Percentiles rank a stretch among this genome's conserved stretches.
Conservation (phyloP, 2,888 invertebrate genomes). For the Lepidochrysops patricia region DNA sequence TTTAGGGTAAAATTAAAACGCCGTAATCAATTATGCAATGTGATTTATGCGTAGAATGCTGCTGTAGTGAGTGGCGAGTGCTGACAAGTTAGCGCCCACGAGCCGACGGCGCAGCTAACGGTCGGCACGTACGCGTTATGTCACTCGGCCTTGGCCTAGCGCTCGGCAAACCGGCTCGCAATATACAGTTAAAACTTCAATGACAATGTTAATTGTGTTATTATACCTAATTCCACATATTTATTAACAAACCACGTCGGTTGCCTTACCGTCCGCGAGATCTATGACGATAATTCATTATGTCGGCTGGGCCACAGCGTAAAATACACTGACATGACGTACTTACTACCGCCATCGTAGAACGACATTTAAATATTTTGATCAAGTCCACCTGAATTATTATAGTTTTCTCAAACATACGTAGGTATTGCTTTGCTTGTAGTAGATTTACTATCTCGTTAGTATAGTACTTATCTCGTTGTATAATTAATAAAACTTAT, state of each 20-base stretch:
- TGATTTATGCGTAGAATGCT: background rate
- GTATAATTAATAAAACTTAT: no score
- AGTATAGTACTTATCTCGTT: no score
- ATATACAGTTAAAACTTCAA: conserved; percentile 17
- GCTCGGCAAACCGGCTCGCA: conserved; percentile 29
- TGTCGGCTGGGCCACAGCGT: no score
- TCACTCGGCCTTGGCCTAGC: conserved; percentile 69
- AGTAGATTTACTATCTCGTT: no score
- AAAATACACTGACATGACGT: no score
- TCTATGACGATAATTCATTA: background rate
- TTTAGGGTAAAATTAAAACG: no score
- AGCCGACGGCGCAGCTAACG: conserved; percentile 37
- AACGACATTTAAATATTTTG: no score
- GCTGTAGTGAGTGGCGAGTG: conserved; percentile 15
- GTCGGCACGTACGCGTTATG: conserved; percentile 46
- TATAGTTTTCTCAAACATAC: no score
- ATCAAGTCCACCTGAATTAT: no score
- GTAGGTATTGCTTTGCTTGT: no score
- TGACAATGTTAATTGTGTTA: conserved; percentile 11
- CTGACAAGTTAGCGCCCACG: conserved; percentile 22
- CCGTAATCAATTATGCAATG: background rate
- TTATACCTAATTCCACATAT: conserved; percentile 22
- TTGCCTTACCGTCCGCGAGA: background rate
- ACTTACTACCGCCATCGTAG: no score
- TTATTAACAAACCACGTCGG: conserved; percentile 25